Percentiles rank a stretch among this genome's conserved stretches.
These are phyloP conservation scores for Agapornis roseicollis DNA, from an alignment of 2,113 vertebrate genomes.

Conservation along the genomic window DNA sequence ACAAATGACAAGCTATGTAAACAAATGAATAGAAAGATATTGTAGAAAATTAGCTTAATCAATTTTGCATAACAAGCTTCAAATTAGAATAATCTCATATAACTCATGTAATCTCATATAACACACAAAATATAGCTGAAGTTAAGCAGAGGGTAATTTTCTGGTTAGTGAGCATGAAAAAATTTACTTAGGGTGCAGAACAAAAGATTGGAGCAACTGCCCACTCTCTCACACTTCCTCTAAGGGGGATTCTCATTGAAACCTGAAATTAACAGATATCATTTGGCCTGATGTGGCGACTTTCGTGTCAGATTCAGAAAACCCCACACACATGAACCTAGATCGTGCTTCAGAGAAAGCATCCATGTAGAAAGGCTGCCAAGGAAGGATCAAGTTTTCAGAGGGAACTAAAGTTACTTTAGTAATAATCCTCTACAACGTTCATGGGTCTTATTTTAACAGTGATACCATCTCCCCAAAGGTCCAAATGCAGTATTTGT, in stretches of 20 bases:
- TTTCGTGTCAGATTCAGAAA: not conserved
- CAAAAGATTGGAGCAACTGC: not conserved
- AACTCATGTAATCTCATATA: not conserved
- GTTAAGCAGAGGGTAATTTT: not conserved
- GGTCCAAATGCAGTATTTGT: not conserved
- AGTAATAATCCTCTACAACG: not conserved
- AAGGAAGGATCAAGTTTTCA: not conserved
- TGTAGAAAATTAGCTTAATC: not conserved
- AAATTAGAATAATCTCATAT: not conserved
- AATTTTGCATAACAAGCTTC: not conserved
- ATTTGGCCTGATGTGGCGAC: not conserved
- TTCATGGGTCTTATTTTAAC: not conserved
- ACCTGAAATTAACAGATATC: not conserved
- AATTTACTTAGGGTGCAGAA: not conserved
- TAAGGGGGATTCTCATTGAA: not conserved
- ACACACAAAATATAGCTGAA: not conserved
- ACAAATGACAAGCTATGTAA: not conserved
- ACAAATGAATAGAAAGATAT: not conserved
- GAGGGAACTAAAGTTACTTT: not conserved
- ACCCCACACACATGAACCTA: not conserved
- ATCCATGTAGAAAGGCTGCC: not conserved
- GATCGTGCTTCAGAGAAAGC: not conserved
- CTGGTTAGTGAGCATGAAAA: not conserved
- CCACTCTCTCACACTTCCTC: not conserved
- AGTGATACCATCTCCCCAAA: not conserved